Evolutionary conservation across 2,888 invertebrate genomes (phyloP).

Genomic region (Augochlorella aurata): DNA sequence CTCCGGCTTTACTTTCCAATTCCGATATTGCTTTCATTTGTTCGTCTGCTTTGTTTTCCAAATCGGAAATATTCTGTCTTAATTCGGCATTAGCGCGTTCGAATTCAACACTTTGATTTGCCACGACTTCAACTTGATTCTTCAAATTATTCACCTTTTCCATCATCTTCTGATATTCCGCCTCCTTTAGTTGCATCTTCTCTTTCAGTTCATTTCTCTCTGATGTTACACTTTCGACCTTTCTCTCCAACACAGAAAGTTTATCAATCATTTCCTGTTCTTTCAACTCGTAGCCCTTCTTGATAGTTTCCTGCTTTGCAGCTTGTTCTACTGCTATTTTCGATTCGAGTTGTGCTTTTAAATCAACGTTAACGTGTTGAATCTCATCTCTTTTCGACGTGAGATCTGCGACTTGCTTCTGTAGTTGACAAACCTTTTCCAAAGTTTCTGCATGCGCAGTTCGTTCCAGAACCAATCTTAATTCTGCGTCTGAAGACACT

Average conservation of each 20-base stretch:
- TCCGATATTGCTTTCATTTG: slow-evolving; percentile 15
- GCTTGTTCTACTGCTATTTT: neutral
- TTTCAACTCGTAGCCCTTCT: neutral
- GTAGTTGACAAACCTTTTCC: neutral
- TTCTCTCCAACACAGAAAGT: neutral
- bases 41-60: neutral
- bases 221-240: neutral
- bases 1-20: slow-evolving; percentile 33
- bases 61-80: neutral
- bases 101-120: neutral
- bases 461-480: neutral
- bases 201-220: neutral
- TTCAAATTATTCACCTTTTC: slow-evolving; percentile 19
- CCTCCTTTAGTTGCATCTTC: neutral
- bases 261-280: neutral
- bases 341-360: neutral
- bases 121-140: slow-evolving; percentile 15
- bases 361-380: neutral
- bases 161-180: neutral
- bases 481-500: neutral
- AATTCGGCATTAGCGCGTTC: slow-evolving; percentile 28
- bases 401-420: neutral
- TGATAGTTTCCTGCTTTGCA: neutral
- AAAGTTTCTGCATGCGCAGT: neutral
- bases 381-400: neutral